Percentiles rank a stretch among this genome's conserved stretches.
phyloP scores from a whole-genome alignment of 2,888 invertebrate genomes.

The Orthosia incerta region DNA sequence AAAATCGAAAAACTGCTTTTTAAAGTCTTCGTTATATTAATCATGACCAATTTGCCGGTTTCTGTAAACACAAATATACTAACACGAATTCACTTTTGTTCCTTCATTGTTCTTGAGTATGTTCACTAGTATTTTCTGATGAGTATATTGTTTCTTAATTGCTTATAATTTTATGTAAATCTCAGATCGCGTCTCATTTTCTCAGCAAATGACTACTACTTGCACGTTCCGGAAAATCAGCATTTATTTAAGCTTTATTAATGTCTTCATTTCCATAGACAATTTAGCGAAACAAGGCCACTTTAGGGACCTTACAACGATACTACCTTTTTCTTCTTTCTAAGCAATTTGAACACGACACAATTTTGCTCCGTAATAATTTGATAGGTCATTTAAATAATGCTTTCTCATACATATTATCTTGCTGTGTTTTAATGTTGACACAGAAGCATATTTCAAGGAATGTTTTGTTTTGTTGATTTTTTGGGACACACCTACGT shows the following conservation, averaged over 20 bases:
- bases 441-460: neutral
- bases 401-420: slow-evolving; percentile 23
- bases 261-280: slow-evolving; percentile 64
- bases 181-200: slow-evolving; percentile 39
- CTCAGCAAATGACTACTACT: slow-evolving; percentile 33
- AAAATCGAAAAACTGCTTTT: neutral
- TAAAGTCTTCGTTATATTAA: slow-evolving; percentile 7
- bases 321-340: slow-evolving; percentile 48
- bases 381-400: slow-evolving; percentile 51
- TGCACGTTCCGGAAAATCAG: slow-evolving; percentile 58
- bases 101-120: neutral
- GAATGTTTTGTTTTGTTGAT: neutral
- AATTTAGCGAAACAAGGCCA: slow-evolving; percentile 64
- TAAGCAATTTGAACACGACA: slow-evolving; percentile 48
- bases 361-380: slow-evolving; percentile 44
- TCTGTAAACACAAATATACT: neutral
- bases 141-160: slow-evolving; percentile 14
- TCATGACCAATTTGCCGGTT: neutral
- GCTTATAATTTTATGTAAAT: slow-evolving; percentile 48
- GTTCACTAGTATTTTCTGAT: no score
- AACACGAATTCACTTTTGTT: neutral
- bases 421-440: neutral
- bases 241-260: slow-evolving; percentile 60
- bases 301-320: slow-evolving; percentile 40
- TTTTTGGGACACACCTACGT: neutral